Percentiles rank a stretch among this genome's conserved stretches.
phyloP scores from a whole-genome alignment of 2,888 invertebrate genomes.

The Bruchidius siliquastri region DNA sequence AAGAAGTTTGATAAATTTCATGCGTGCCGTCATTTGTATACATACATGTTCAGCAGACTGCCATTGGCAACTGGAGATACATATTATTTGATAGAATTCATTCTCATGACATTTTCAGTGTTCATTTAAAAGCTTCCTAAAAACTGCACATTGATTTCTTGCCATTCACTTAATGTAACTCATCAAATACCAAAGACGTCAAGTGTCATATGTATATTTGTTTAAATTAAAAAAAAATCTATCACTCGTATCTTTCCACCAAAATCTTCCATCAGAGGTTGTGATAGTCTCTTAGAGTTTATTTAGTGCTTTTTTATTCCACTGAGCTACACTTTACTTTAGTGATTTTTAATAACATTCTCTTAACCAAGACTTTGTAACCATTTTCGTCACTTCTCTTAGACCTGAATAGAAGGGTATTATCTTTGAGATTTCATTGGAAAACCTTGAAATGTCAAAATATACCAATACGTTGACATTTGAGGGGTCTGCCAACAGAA shows the following conservation, averaged over 20 bases:
- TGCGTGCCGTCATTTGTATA: too few species aligned
- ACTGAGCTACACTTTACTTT: slow-evolving; percentile 17
- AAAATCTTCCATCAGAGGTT: slow-evolving; percentile 49
- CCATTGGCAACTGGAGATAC: too few species aligned
- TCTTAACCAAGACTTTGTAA: slow-evolving; percentile 7
- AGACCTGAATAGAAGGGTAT: neutral
- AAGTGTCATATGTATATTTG: slow-evolving; percentile 41
- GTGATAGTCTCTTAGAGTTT: slow-evolving; percentile 45
- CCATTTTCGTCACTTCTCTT: neutral
- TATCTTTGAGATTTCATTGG: neutral
- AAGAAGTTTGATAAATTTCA: too few species aligned
- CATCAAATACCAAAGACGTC: slow-evolving; percentile 46
- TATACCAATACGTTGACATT: slow-evolving; percentile 17
- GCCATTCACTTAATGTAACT: slow-evolving; percentile 23
- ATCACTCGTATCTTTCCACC: slow-evolving; percentile 36
- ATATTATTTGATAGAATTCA: neutral
- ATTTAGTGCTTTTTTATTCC: slow-evolving; percentile 32
- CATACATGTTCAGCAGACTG: too few species aligned
- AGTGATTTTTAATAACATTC: slow-evolving; percentile 14
- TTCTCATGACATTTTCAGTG: neutral
- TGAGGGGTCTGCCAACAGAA: slow-evolving; percentile 9
- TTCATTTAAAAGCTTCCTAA: neutral
- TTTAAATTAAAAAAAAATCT: slow-evolving; percentile 19
- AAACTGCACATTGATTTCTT: slow-evolving; percentile 13
- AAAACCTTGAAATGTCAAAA: neutral